Conservation (phyloP, 2,888 invertebrate genomes). For the Lissocephala sabroskyi region DNA sequence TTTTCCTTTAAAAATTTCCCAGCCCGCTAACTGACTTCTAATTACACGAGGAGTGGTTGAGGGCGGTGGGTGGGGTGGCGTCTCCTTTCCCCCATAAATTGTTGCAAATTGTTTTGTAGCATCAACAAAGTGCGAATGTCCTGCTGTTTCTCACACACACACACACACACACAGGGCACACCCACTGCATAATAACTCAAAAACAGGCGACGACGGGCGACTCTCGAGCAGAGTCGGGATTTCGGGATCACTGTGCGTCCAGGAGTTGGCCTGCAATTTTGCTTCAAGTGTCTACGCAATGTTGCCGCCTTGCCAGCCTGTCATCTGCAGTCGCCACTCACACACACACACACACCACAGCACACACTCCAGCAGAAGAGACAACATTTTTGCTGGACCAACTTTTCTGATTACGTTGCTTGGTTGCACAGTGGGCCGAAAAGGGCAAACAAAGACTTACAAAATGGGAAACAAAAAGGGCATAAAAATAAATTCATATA, state of each 20-base stretch:
- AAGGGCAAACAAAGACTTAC: background rate
- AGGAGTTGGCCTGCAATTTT: conserved; percentile 37
- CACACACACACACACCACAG: conserved; percentile 14
- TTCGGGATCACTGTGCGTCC: background rate
- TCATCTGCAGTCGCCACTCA: conserved; percentile 38
- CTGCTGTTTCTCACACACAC: conserved; percentile 41
- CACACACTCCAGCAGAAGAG: conserved; percentile 20
- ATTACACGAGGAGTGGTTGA: conserved; percentile 27
- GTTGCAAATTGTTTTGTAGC: conserved; percentile 36
- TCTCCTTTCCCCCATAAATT: conserved; percentile 21
- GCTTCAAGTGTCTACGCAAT: conserved; percentile 48
- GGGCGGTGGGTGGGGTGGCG: background rate
- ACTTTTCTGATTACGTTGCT: conserved; percentile 24
- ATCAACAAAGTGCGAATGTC: conserved; percentile 42
- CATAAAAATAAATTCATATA: no score
- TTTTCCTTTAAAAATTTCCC: conserved; percentile 28
- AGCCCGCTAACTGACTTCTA: conserved; percentile 32
- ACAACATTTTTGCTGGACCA: conserved; percentile 42
- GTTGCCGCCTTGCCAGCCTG: conserved; percentile 40
- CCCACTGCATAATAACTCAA: conserved; percentile 68
- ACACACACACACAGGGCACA: conserved; percentile 20
- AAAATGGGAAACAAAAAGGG: no score
- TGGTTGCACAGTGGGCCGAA: conserved; percentile 27
- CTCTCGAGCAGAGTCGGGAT: background rate
- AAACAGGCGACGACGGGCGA: conserved; percentile 51